Percentiles rank a stretch among this genome's conserved stretches.
phyloP scores from a whole-genome alignment of 2,888 invertebrate genomes.

The Aspidiotus destructor region DNA sequence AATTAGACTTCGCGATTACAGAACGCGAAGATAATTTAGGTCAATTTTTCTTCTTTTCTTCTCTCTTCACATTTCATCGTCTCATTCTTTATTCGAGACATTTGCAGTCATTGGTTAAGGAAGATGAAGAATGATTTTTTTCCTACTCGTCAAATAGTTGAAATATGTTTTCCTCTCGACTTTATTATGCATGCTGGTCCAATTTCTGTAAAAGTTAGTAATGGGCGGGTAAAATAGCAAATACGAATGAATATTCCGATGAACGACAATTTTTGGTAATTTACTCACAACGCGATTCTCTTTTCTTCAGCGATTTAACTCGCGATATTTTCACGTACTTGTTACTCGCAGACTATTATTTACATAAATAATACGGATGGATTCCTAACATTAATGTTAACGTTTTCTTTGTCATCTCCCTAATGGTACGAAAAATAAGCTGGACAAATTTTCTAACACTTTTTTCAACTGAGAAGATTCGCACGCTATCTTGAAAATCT shows the following conservation, averaged over 20 bases:
- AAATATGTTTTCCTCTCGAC: conserved; percentile 18
- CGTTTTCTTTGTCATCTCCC: too few relatives aligned
- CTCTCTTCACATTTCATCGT: background rate
- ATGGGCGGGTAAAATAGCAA: conserved; percentile 6
- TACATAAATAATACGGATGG: background rate
- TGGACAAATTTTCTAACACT: too few relatives aligned
- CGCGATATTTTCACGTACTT: too few relatives aligned
- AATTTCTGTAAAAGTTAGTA: background rate
- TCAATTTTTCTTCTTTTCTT: background rate
- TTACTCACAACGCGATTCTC: conserved; percentile 19
- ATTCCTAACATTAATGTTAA: too few relatives aligned
- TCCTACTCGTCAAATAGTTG: conserved; percentile 3
- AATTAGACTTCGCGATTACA: background rate
- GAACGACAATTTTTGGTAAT: conserved; percentile 12
- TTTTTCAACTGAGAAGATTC: too few relatives aligned
- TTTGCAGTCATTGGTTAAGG: background rate
- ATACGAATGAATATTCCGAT: conserved; percentile 23
- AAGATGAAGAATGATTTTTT: too few relatives aligned
- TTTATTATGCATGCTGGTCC: background rate
- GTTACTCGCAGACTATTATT: background rate
- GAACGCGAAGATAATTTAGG: background rate
- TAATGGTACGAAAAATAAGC: too few relatives aligned
- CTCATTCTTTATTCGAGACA: background rate
- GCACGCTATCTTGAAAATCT: too few relatives aligned
- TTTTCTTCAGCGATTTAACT: too few relatives aligned